Evolutionary conservation across 2,888 invertebrate genomes (phyloP).

Genomic region (Deroplatys truncata): DNA sequence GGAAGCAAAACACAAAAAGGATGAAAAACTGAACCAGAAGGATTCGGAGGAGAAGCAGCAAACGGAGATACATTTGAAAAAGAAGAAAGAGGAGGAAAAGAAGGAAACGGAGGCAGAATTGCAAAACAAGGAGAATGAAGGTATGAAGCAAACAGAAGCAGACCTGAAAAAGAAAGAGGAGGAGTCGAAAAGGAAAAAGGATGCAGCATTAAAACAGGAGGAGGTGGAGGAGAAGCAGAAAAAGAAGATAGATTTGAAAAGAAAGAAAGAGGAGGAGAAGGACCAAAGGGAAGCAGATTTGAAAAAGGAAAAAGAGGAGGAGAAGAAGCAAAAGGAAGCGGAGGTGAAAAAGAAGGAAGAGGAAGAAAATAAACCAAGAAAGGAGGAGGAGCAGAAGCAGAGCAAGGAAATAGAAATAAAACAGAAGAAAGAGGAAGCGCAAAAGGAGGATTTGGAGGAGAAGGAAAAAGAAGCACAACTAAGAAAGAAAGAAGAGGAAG

Average conservation of each 20-base stretch:
- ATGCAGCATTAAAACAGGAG: background rate
- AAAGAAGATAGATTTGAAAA: background rate
- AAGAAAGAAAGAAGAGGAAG: background rate
- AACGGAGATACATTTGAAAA: background rate
- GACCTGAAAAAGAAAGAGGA: background rate
- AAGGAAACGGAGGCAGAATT: background rate
- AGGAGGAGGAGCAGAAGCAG: background rate
- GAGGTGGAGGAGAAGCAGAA: background rate
- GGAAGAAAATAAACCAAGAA: constrained; percentile 22
- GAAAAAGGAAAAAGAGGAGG: background rate
- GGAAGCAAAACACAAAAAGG: too few relatives aligned
- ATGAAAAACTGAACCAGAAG: too few relatives aligned
- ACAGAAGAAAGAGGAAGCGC: background rate
- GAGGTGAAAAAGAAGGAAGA: constrained; percentile 17
- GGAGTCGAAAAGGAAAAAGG: background rate
- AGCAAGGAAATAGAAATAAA: background rate
- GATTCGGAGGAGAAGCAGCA: background rate
- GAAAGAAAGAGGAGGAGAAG: background rate
- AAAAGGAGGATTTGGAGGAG: background rate
- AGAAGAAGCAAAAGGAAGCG: constrained; percentile 23
- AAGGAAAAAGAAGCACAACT: background rate
- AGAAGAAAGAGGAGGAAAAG: background rate
- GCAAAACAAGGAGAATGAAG: constrained; percentile 15
- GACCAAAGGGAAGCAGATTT: background rate
- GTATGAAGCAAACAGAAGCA: constrained; percentile 1